Conservation (phyloP, 2,888 invertebrate genomes). For the Rugalucina vietnamica region DNA sequence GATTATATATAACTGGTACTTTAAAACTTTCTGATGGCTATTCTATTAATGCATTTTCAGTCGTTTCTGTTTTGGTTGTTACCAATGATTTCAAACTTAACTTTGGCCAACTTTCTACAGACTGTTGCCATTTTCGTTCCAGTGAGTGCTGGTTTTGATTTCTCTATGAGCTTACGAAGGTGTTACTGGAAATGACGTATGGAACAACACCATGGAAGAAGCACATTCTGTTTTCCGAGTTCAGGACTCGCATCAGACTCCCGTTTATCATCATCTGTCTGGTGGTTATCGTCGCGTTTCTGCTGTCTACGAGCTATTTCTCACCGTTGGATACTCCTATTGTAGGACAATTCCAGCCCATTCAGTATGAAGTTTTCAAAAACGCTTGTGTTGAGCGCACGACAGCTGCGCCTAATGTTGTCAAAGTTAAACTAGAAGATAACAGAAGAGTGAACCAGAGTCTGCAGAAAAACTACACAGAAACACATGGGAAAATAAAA, state of each 20-base stretch:
- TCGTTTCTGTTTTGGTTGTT: too few species aligned
- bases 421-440: neutral
- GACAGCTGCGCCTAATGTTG: neutral
- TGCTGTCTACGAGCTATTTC: neutral
- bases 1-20: too few species aligned
- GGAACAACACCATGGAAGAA: neutral
- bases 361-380: neutral
- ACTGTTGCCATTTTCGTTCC: too few species aligned
- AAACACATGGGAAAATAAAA: neutral
- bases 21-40: too few species aligned
- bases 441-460: neutral
- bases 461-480: too few species aligned
- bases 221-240: neutral
- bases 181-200: constrained; percentile 2
- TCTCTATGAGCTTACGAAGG: too few species aligned
- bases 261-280: neutral
- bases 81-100: too few species aligned
- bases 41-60: too few species aligned
- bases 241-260: neutral
- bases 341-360: neutral
- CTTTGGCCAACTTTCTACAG: too few species aligned
- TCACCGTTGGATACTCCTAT: neutral
- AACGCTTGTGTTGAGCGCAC: neutral
- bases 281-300: neutral
- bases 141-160: too few species aligned